These are phyloP conservation scores for Henricia sp. DNA, from an alignment of 53 echinoderm and acorn worm genomes.

Conservation along the genomic window DNA sequence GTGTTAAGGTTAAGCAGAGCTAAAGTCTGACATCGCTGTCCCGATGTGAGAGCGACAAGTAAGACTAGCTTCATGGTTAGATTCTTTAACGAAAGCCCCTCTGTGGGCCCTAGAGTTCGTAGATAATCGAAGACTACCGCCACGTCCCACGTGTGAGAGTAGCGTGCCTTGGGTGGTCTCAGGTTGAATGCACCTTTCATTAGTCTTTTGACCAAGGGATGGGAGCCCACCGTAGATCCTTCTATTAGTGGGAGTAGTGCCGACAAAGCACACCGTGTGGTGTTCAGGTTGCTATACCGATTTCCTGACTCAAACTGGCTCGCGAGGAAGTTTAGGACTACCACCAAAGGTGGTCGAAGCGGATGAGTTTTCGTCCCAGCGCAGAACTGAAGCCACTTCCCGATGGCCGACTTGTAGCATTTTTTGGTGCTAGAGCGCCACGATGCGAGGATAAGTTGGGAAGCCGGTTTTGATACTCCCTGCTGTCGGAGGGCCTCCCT, in stretches of 20 bases:
- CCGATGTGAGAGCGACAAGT: constrained; percentile 4
- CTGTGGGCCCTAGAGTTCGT: constrained; percentile 16
- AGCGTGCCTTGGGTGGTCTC: neutral
- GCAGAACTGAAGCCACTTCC: constrained; percentile 1
- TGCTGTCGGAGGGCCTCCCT: no score
- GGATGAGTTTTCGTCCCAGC: constrained; percentile 13
- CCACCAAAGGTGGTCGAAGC: neutral
- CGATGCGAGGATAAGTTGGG: neutral
- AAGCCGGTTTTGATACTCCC: no score
- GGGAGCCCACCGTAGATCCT: constrained; percentile 8
- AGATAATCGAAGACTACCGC: constrained; percentile 3
- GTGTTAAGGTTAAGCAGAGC: neutral
- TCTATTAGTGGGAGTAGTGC: neutral
- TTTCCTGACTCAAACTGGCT: neutral
- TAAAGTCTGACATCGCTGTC: no score
- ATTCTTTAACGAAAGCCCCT: neutral
- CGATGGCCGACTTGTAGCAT: neutral
- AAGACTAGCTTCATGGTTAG: no score
- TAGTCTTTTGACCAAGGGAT: neutral
- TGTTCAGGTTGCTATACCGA: neutral
- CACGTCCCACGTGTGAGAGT: constrained; percentile 21
- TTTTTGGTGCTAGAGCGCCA: neutral
- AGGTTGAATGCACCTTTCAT: constrained; percentile 33
- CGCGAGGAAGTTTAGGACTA: neutral
- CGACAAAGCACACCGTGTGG: neutral